Evolutionary conservation across 1,140 invertebrate genomes (phyloP).

Genomic region (Riptortus pedestris): DNA sequence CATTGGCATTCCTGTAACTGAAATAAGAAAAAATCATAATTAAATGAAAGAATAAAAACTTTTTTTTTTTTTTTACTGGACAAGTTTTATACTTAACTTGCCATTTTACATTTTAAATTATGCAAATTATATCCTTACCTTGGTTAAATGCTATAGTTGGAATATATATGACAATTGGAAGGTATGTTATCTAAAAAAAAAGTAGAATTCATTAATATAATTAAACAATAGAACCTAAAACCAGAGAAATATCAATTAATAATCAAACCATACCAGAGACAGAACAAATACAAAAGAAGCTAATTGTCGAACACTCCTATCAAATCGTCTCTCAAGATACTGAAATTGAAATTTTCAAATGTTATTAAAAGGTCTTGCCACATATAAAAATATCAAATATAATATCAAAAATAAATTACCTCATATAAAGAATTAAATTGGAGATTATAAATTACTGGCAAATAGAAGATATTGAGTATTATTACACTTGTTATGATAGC

Average conservation of each 20-base stretch:
- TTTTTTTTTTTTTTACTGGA: no score
- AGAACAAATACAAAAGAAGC: slow-evolving; percentile 52
- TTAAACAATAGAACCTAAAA: not conserved
- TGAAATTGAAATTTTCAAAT: slow-evolving; percentile 34
- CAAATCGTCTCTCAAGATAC: slow-evolving; percentile 63
- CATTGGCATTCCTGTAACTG: slow-evolving; percentile 32
- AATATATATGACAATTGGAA: slow-evolving; percentile 36
- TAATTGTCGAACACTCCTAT: slow-evolving; percentile 47
- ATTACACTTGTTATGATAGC: not conserved
- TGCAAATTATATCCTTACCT: no score
- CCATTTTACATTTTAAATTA: no score
- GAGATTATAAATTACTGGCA: slow-evolving; percentile 8
- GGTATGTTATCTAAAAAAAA: slow-evolving; percentile 31
- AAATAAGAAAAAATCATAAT: slow-evolving; percentile 24
- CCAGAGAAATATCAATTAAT: not conserved
- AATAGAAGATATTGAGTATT: not conserved
- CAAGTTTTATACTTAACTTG: no score
- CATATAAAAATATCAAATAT: not conserved
- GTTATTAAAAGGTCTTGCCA: no score
- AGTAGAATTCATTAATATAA: not conserved
- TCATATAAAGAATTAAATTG: slow-evolving; percentile 21
- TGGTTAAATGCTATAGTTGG: slow-evolving; percentile 36
- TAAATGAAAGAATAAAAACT: no score
- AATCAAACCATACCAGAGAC: slow-evolving; percentile 39
- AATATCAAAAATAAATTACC: not conserved